Evolutionary conservation across 2,113 vertebrate genomes (phyloP).

Genomic region (Rhodinocichla rosea): DNA sequence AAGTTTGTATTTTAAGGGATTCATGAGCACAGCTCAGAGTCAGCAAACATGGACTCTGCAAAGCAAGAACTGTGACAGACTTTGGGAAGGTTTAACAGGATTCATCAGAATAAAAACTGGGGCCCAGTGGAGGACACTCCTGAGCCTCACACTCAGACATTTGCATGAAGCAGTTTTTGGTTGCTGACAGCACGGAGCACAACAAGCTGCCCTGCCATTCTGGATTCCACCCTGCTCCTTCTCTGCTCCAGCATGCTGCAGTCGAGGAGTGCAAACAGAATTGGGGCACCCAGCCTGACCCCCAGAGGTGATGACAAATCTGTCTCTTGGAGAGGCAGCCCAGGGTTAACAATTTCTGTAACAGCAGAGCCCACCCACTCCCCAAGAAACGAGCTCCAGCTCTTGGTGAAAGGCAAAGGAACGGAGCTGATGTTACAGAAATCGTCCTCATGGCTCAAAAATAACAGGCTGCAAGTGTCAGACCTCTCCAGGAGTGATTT

Average conservation of each 20-base stretch:
- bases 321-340: neutral
- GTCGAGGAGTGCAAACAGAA: neutral
- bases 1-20: neutral
- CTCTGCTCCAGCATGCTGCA: neutral
- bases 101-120: neutral
- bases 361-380: neutral
- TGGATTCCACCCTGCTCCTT: neutral
- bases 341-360: neutral
- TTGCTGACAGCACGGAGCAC: neutral
- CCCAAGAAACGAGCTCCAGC: neutral
- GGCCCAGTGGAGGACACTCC: neutral
- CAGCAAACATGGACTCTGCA: neutral
- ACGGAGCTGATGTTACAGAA: neutral
- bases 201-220: neutral
- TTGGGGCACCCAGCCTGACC: neutral
- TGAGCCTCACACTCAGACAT: neutral
- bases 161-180: neutral
- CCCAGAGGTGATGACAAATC: neutral
- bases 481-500: fast-evolving
- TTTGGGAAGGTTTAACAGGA: neutral
- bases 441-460: neutral
- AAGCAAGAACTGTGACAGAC: neutral
- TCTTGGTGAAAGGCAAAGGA: neutral
- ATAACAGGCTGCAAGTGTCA: neutral
- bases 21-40: neutral